Base-by-base conservation (phyloP, 2,888 invertebrate genomes). In the Scaptomyza tumidula region DNA sequence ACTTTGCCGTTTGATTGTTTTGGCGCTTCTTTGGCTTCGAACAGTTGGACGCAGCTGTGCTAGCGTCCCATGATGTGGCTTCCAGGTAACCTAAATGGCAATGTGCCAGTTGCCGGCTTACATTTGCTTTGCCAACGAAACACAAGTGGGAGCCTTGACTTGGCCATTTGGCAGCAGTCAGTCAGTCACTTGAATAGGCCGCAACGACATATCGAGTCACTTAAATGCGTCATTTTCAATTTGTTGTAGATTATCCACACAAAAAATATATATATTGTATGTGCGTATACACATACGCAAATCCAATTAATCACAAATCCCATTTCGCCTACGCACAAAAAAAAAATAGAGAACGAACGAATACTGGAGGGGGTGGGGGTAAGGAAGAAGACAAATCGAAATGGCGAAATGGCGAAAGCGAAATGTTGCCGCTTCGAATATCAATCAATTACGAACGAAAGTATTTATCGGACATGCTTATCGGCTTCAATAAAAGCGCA, bases 71-170 rank as follows among this genome's bases (percentile, higher is more conserved):
- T 50, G 37, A 49, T 80, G 80, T 66, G 87, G 85, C 80, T 84
- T 81, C 71, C 71, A 82, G 83, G 81, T 86, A 88, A 80, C 87
- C 85, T 58, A 84, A 74, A 86, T 86, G 89, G 89, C 88, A 74
- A 55, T 39, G 49, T 77, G 85, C 85, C 85, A 88, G 69, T 67
- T 60, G 53, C 52, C 33, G 64, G 56, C 56, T 61, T 24, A 14
- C 33, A 54, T 59, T 67, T 78, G 70, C 33, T 1, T 33, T 54
- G 48, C 24, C 24, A 24, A 44, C 55, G 54, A 6, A 6, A 55
- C 29, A 45, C 48, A 44, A 56, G 31, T 54, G 14, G 14, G 16
- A 37, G 67, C 49, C 64, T 61, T 75, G 68, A 65, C 60, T 65
- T 60, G 48, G 65, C 44, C 48, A 59, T 66, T 68, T 39, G 68